Percentiles rank a stretch among this genome's conserved stretches.
Evolutionary conservation across 2,888 invertebrate genomes (phyloP).

Genomic region (Acleris holmiana): DNA sequence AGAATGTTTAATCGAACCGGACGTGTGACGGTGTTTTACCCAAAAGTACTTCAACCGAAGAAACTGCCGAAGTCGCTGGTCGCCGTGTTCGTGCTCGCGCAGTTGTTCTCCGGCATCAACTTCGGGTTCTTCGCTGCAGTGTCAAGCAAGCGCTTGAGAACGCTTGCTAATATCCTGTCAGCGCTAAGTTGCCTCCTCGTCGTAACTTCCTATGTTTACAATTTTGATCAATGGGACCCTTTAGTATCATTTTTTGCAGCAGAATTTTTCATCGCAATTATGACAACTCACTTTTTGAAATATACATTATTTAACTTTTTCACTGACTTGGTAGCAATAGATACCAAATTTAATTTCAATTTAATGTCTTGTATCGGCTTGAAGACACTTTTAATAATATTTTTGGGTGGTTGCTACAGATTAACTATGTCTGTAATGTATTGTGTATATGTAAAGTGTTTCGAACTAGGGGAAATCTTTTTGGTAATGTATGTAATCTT

Average conservation of each 20-base stretch:
- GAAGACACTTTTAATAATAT: neutral
- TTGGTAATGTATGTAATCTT: no score
- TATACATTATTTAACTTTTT: neutral
- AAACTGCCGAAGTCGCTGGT: neutral
- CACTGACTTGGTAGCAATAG: neutral
- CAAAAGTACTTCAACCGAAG: neutral
- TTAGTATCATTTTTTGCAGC: neutral
- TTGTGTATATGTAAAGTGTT: no score
- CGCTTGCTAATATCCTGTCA: neutral
- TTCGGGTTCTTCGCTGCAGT: neutral
- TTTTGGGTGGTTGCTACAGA: no score
- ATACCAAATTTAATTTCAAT: neutral
- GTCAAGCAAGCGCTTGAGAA: neutral
- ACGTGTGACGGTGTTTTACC: no score
- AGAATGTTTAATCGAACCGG: no score
- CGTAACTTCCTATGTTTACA: neutral
- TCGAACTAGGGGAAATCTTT: no score
- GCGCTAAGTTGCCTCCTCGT: neutral
- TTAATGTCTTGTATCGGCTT: neutral
- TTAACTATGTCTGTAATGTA: no score
- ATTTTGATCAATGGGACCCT: neutral
- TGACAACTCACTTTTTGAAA: neutral
- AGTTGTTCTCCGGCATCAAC: neutral
- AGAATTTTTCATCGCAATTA: neutral
- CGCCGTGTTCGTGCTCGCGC: neutral